phyloP scores from a whole-genome alignment of 1,140 invertebrate genomes.

The Trachelipus rathkii region DNA sequence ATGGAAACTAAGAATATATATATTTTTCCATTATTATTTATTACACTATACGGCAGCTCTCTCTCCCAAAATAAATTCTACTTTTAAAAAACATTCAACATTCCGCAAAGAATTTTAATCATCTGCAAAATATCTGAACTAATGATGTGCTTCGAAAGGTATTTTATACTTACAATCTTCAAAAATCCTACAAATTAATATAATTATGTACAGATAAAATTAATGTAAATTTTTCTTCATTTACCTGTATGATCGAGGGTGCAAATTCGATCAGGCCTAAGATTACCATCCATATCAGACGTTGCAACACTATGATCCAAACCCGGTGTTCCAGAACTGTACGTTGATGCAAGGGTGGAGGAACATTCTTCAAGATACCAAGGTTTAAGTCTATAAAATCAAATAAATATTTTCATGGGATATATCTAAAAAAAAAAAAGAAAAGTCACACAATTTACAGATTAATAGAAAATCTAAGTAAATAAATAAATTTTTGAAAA shows the following conservation, averaged over 20 bases:
- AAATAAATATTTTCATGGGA: background rate
- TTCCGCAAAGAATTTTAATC: no score
- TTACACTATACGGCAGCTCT: no score
- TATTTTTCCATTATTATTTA: no score
- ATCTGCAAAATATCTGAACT: background rate
- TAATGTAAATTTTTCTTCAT: background rate
- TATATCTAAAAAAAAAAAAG: background rate
- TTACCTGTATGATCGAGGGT: conserved; percentile 48
- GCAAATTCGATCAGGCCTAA: conserved; percentile 67
- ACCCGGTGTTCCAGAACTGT: conserved; percentile 89
- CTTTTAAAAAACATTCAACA: no score
- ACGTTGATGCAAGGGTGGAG: conserved; percentile 91
- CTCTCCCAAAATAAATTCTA: no score
- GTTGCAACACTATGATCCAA: conserved; percentile 91
- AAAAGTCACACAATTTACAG: background rate
- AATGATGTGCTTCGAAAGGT: background rate
- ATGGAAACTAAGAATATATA: no score
- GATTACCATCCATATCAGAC: conserved; percentile 86
- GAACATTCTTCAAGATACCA: conserved; percentile 99
- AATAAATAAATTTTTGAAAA: background rate
- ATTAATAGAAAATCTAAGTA: conserved; percentile 18
- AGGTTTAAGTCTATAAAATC: conserved; percentile 67
- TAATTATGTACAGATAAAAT: background rate
- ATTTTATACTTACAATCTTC: no score
- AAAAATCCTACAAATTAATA: background rate